Evolutionary conservation across 2,888 invertebrate genomes (phyloP), one percentile per base, ranked within the genome.

Genomic region (Trissolcus japonicus): DNA sequence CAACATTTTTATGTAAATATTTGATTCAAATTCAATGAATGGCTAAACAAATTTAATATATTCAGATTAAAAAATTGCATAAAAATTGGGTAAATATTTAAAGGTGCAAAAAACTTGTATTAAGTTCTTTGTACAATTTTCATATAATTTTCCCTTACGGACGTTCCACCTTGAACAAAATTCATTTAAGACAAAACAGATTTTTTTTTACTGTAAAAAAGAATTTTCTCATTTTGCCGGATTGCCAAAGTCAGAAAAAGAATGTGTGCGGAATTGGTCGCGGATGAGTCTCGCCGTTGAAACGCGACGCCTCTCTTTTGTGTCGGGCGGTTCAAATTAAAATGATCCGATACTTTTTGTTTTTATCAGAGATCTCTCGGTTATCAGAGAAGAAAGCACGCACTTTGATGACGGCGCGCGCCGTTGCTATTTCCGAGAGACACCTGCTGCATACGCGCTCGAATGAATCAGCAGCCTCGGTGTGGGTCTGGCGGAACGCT

Each of bases 391-490:
- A 43, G 19, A 59, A 67, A 59, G 67, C 35, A 50, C 35, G 55
- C 54, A 59, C 46, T 59, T 67, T 67, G 56, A n/a, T 9, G 35
- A 35, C 35, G 35, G 35, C 35, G 9, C 35, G 35, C 35, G 35
- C 35, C 9, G 29, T 29, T 6, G 29, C 4, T 29, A 29, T 29
- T 29, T n/a, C 7, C 29, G 9, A 19, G 43, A 59, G 53, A 60
- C 68, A 60, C 68, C 68, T 68, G 68, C 68, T 60, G 53, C 54
- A 54, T 60, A 68, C 60, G 69, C 61, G 35, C 35, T 56, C 61
- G 48, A 61, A 56, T 69, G 69, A 69, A 50, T 69, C 69, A 62
- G 69, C 69, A 62, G 46, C 55, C 56, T 2, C 35, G 35, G 35
- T 35, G 35, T 2, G 11, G 35, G 9, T 35, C 35, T 35, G 35